Conservation (phyloP, 2,888 invertebrate species). For the Aquatica leii region DNA sequence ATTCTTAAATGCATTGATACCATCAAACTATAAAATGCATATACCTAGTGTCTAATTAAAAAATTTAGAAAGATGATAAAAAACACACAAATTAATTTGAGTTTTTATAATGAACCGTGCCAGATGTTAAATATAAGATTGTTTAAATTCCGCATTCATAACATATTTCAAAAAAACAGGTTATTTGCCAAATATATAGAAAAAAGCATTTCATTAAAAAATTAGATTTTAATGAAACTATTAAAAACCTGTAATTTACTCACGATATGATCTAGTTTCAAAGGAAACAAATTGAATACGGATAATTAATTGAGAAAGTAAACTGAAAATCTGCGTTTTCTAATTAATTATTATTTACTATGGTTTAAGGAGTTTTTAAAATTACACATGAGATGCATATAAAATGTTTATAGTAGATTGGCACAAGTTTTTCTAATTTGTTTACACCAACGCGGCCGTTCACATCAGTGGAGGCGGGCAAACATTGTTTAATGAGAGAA, state of each 20-base stretch:
- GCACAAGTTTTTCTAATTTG: slow-evolving; percentile 23
- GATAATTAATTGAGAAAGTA: slow-evolving; percentile 13
- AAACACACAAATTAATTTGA: too few relatives aligned
- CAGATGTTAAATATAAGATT: background rate
- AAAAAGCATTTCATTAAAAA: background rate
- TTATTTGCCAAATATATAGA: background rate
- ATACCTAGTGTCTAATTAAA: too few relatives aligned
- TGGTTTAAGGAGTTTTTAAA: background rate
- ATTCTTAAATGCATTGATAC: too few relatives aligned
- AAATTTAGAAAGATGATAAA: too few relatives aligned
- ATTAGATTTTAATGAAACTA: background rate
- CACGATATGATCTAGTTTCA: background rate
- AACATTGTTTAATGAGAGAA: slow-evolving; percentile 24
- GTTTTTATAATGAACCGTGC: too few relatives aligned
- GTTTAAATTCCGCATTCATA: slow-evolving; percentile 6
- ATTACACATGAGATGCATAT: background rate
- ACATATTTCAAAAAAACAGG: background rate
- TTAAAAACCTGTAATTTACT: background rate
- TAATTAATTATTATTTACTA: slow-evolving; percentile 6
- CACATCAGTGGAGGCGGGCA: slow-evolving; percentile 26
- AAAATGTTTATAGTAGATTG: background rate
- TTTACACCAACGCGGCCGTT: slow-evolving; percentile 28
- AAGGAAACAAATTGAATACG: background rate
- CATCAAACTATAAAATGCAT: too few relatives aligned
- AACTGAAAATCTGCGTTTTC: slow-evolving; percentile 7